Percentiles rank a stretch among this genome's conserved stretches.
Evolutionary conservation across 2,113 vertebrate genomes (phyloP).

Genomic region (cattle (Bos taurus)): DNA sequence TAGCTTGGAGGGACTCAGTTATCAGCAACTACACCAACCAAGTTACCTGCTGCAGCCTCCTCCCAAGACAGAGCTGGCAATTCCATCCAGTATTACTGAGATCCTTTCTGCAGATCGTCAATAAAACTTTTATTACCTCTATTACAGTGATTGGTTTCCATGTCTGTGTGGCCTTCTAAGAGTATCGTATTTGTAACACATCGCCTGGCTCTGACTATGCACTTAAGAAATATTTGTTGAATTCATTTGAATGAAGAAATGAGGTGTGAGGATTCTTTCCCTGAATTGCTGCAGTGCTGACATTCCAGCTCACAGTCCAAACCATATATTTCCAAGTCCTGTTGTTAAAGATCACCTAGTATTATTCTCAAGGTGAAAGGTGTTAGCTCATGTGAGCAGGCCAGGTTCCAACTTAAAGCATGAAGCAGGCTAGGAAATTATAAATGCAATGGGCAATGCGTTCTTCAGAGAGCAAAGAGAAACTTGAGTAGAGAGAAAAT

Average conservation of each 20-base stretch:
- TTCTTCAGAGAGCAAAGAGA: slow-evolving; percentile 64
- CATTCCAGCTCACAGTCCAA: slow-evolving; percentile 17
- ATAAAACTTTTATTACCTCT: slow-evolving; percentile 61
- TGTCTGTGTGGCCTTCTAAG: slow-evolving; percentile 57
- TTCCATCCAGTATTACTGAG: slow-evolving; percentile 34
- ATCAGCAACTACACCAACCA: neutral
- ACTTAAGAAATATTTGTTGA: slow-evolving; percentile 58
- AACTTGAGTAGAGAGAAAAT: slow-evolving; percentile 62
- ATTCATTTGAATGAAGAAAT: slow-evolving; percentile 69
- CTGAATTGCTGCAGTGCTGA: slow-evolving; percentile 15
- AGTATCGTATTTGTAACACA: slow-evolving; percentile 22
- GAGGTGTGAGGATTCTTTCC: slow-evolving; percentile 63
- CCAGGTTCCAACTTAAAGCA: slow-evolving; percentile 61
- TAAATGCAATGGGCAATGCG: slow-evolving; percentile 54
- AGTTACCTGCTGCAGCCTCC: neutral
- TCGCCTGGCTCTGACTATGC: slow-evolving; percentile 18
- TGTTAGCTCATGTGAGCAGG: slow-evolving; percentile 36
- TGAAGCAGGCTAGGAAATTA: neutral
- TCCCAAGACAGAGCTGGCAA: neutral
- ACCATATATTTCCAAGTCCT: slow-evolving; percentile 48
- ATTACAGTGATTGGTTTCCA: slow-evolving; percentile 63
- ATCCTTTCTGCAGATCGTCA: slow-evolving; percentile 49
- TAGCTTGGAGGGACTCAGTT: neutral
- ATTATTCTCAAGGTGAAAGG: slow-evolving; percentile 51
- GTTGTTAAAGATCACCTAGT: slow-evolving; percentile 31